Evolutionary conservation across 1,140 invertebrate genomes (phyloP).

Genomic region (Liolophura sinensis): DNA sequence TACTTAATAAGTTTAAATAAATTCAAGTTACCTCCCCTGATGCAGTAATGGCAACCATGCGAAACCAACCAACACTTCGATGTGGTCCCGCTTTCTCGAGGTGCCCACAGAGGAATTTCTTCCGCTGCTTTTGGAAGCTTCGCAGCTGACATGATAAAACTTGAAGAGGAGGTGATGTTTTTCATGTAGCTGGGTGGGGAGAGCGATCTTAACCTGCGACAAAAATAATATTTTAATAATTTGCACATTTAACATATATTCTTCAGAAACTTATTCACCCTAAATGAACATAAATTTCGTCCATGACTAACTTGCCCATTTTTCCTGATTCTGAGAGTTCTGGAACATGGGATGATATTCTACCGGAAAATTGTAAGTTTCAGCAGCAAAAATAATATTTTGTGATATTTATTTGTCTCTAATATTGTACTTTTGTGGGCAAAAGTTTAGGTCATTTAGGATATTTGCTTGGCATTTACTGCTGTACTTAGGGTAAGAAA

Average conservation of each 20-base stretch:
- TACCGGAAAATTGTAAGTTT: too few species aligned
- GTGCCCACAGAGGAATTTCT: constrained; percentile 22
- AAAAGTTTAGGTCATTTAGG: too few species aligned
- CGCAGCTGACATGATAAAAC: constrained; percentile 94
- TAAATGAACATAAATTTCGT: too few species aligned
- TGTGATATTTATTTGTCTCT: too few species aligned
- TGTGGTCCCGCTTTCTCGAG: constrained; percentile 48
- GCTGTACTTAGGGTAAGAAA: too few species aligned
- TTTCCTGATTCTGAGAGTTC: too few species aligned
- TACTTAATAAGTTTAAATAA: background rate
- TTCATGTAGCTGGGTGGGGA: constrained; percentile 85
- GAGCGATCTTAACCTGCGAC: constrained; percentile 80
- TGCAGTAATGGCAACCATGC: constrained; percentile 84
- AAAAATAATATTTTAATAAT: constrained; percentile 1
- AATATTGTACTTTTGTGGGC: too few species aligned
- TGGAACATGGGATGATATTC: too few species aligned
- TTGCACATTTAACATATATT: too few species aligned
- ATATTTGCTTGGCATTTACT: too few species aligned
- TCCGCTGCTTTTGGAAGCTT: constrained; percentile 61
- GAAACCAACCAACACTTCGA: constrained; percentile 88
- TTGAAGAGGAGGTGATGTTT: constrained; percentile 83
- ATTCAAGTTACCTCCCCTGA: constrained; percentile 69
- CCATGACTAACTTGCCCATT: too few species aligned
- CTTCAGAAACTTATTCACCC: background rate
- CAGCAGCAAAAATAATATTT: too few species aligned